phyloP scores from a whole-genome alignment of 2,113 vertebrate genomes.

The Xiphophorus couchianus region DNA sequence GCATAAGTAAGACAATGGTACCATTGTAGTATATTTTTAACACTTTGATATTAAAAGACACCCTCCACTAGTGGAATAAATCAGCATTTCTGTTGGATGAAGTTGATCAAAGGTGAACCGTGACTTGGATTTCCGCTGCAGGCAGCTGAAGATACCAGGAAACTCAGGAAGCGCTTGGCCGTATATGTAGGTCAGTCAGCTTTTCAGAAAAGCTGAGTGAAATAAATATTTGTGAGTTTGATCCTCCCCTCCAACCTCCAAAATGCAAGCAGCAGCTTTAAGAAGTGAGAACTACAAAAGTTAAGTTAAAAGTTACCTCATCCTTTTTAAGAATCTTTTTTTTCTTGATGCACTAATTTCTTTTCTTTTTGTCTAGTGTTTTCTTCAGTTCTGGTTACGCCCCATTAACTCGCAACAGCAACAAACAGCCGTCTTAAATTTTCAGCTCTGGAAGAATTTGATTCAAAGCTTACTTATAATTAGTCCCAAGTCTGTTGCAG shows the following conservation, averaged over 20 bases:
- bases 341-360: neutral
- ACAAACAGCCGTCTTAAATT: neutral
- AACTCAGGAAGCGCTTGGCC: conserved; percentile 14
- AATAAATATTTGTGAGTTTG: neutral
- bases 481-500: neutral
- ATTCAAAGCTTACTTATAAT: neutral
- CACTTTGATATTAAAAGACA: neutral
- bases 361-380: neutral
- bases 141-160: neutral
- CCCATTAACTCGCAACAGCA: neutral
- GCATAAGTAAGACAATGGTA: neutral
- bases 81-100: neutral
- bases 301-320: neutral
- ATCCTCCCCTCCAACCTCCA: neutral
- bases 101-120: neutral
- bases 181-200: neutral
- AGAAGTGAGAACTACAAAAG: neutral
- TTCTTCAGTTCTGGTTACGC: neutral
- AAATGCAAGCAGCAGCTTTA: neutral
- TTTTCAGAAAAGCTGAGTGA: neutral
- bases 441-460: neutral
- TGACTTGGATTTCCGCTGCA: neutral
- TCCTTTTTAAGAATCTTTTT: neutral
- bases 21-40: neutral
- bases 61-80: neutral